Evolutionary conservation across 2,888 invertebrate species (phyloP), one percentile per base, ranked within the genome.

Genomic region (Asteroscopus sphinx): DNA sequence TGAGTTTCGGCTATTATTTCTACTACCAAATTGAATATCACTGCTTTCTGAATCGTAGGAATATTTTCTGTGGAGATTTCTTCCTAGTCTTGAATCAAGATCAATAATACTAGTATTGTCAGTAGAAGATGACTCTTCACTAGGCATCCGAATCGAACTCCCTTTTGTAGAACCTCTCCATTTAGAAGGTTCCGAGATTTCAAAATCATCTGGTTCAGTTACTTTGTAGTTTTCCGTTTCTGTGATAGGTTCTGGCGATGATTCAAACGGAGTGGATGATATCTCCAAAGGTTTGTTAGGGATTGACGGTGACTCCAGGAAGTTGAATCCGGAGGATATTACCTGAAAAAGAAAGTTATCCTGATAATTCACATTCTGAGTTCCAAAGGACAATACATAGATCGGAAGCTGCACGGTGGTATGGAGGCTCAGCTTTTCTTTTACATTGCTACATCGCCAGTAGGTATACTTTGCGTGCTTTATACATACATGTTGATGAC

Each of bases 151-250:
- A 68, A 97, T 90, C 3, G 96, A 96, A 60, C 95, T 93, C 39
- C 96, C 95, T 57, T 95, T 89, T 74, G 95, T 95, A 11, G 96
- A 96, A 44, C 96, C 95, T 69, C 96, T 95, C 96, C 97, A 97
- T 80, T 95, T 96, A 0, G 94, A 93, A 26, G 95, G 94, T 79
- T 95, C 94, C 44, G 95, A 93, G 62, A 94, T 94, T 37, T 93
- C 93, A 33, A 86, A 86, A 80, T 96, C 96, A 73, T 96, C 96
- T 44, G 95, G 94, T 82, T 94, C 94, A 9, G 93, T 93, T 25
- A 94, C 94, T 87, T 93, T 91, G 58, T 94, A 94, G 64, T 89
- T 88, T 75, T 89, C 88, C 40, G 79, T 83, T 47, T 89, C 92
- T 32, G 81, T 73, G 42, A 86, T 86, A 25, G 77, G 79, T 40